Evolutionary conservation across 2,888 invertebrate genomes (phyloP).

Genomic region (Xestobium rufovillosum): DNA sequence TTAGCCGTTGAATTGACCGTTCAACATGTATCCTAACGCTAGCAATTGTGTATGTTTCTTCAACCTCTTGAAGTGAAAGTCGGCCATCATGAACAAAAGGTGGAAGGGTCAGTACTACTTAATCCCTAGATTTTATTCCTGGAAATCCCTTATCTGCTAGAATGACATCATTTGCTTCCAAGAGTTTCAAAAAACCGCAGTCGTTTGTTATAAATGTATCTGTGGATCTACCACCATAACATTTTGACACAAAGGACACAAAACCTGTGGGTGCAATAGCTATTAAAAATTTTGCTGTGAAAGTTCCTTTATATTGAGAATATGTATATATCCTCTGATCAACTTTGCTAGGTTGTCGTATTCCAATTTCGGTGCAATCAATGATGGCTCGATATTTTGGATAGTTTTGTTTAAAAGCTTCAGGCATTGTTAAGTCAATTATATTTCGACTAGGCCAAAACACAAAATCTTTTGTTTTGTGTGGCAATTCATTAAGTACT

Average conservation of each 20-base stretch:
- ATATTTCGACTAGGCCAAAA: conserved; percentile 7
- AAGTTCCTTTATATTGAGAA: conserved; percentile 8
- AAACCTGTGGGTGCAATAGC: no score
- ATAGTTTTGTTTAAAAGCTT: conserved; percentile 5
- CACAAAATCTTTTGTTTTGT: not conserved
- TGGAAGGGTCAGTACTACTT: conserved; percentile 5
- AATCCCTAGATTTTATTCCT: not conserved
- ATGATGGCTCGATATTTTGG: conserved; percentile 12
- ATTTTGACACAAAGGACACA: conserved; percentile 7
- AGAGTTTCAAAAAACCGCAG: conserved; percentile 1
- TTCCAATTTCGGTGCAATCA: conserved; percentile 12
- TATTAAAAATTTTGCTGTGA: conserved; percentile 10
- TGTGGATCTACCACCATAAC: conserved; percentile 9
- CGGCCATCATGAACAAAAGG: conserved; percentile 7
- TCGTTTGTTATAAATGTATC: conserved; percentile 11
- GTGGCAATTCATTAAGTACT: not conserved
- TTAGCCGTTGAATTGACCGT: not conserved
- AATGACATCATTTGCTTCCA: not conserved
- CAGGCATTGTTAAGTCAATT: conserved; percentile 7
- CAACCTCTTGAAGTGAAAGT: conserved; percentile 6
- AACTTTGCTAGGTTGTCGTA: conserved; percentile 3
- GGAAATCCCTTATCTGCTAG: conserved; percentile 7
- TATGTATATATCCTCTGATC: conserved; percentile 8
- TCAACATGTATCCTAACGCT: conserved; percentile 9
- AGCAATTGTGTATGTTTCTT: conserved; percentile 8